Conservation (phyloP, 2,888 invertebrate species). For the Exephanes ischioxanthus region DNA sequence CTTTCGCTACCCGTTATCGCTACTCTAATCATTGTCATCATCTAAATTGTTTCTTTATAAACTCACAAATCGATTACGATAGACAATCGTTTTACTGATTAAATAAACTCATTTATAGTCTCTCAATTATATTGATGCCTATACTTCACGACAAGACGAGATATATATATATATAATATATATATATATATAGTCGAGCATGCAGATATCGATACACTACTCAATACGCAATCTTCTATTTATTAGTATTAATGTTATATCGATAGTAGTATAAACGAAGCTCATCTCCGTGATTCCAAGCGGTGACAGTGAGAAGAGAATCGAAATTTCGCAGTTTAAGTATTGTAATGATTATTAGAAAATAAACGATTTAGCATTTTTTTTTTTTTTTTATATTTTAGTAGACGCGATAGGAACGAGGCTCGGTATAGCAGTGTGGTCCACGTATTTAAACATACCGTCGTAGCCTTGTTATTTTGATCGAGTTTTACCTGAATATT, state of each 20-base stretch:
- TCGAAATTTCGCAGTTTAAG: slow-evolving; percentile 48
- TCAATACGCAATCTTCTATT: slow-evolving; percentile 69
- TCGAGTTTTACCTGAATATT: slow-evolving; percentile 83
- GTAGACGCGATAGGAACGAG: slow-evolving; percentile 33
- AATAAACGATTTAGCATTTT: slow-evolving; percentile 45
- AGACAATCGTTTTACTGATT: slow-evolving; percentile 41
- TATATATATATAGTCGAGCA: slow-evolving; percentile 54
- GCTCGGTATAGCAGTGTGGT: slow-evolving; percentile 15
- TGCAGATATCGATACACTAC: slow-evolving; percentile 71
- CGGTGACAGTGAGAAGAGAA: slow-evolving; percentile 69
- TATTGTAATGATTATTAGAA: slow-evolving; percentile 17
- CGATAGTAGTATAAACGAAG: slow-evolving; percentile 63
- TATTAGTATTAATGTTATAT: slow-evolving; percentile 57
- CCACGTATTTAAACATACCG: slow-evolving; percentile 16
- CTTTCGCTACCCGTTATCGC: slow-evolving; percentile 36
- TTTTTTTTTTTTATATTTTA: slow-evolving; percentile 35
- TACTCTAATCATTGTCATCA: slow-evolving; percentile 56
- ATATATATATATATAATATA: slow-evolving; percentile 47
- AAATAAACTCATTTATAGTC: slow-evolving; percentile 1
- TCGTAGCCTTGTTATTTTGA: slow-evolving; percentile 62
- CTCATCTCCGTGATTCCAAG: slow-evolving; percentile 70
- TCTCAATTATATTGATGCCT: slow-evolving; percentile 47
- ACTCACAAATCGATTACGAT: slow-evolving; percentile 39
- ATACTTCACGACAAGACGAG: slow-evolving; percentile 66
- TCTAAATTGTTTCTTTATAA: slow-evolving; percentile 38